Percentiles rank a stretch among this genome's conserved stretches.
Evolutionary conservation across 64 coral and sea anemone genomes (phyloP).

Genomic region (Anthopleura sola): DNA sequence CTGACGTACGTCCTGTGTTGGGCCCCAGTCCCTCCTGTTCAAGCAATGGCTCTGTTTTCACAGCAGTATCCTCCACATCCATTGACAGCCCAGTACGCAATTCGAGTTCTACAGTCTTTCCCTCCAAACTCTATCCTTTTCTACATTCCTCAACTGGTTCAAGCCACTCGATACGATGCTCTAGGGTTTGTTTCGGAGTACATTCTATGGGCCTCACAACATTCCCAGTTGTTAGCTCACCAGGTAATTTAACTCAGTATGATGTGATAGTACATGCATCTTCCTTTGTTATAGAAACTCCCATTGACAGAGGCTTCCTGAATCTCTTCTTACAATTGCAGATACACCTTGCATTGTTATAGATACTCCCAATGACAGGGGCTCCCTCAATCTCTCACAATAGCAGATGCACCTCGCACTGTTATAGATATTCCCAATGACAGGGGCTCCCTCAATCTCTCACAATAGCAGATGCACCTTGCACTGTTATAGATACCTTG

Average conservation of each 20-base stretch:
- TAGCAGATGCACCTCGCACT: too few species aligned
- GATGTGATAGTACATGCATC: too few species aligned
- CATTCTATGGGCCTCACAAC: conserved; percentile 89
- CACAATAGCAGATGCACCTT: too few species aligned
- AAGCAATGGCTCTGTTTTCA: conserved; percentile 91
- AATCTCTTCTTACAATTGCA: too few species aligned
- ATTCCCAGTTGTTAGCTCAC: conserved; percentile 93
- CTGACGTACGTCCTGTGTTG: conserved; percentile 86
- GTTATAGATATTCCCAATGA: too few species aligned
- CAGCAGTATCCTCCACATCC: conserved; percentile 93
- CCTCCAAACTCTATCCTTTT: conserved; percentile 87
- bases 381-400: too few species aligned
- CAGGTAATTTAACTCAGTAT: conserved; percentile 49
- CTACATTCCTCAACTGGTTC: conserved; percentile 93
- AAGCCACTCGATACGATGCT: conserved; percentile 85
- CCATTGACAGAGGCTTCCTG: too few species aligned
- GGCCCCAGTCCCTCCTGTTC: conserved; percentile 87
- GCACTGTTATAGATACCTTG: too few species aligned
- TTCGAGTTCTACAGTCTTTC: conserved; percentile 90
- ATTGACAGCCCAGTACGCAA: conserved; percentile 92
- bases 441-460: too few species aligned
- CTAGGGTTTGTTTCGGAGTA: conserved; percentile 92
- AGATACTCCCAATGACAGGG: too few species aligned
- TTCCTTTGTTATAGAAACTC: too few species aligned
- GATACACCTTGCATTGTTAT: too few species aligned